Evolutionary conservation across 2,797 vertebrate genomes (phyloP).

Genomic region (Triplophysa yarkandensis): DNA sequence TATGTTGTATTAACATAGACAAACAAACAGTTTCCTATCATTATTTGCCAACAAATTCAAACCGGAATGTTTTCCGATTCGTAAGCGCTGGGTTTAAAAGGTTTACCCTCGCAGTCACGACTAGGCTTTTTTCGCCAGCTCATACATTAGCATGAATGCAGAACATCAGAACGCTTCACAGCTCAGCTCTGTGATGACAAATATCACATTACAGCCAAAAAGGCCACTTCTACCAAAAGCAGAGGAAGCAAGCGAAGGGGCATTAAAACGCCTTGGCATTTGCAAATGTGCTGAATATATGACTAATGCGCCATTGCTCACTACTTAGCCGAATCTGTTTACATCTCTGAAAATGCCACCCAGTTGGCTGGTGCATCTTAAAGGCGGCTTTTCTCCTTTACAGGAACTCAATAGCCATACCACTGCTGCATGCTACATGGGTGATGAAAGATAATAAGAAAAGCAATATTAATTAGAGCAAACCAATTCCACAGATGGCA

Average conservation of each 20-base stretch:
- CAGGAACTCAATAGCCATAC: slow-evolving; percentile 37
- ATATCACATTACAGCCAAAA: slow-evolving; percentile 45
- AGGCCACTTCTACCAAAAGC: slow-evolving; percentile 49
- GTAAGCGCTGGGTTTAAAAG: slow-evolving; percentile 43
- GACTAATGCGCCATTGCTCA: slow-evolving; percentile 38
- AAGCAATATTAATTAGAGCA: slow-evolving; percentile 51
- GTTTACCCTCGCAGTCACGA: slow-evolving; percentile 46
- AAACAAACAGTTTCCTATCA: slow-evolving; percentile 8
- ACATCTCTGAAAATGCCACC: slow-evolving; percentile 46
- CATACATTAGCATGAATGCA: slow-evolving; percentile 70
- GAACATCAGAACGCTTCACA: slow-evolving; percentile 70
- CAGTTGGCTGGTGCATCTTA: slow-evolving; percentile 23
- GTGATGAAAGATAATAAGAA: slow-evolving; percentile 54
- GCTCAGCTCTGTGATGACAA: slow-evolving; percentile 40
- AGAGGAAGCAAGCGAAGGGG: slow-evolving; percentile 37
- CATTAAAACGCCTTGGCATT: slow-evolving; percentile 38
- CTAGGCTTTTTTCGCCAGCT: slow-evolving; percentile 63
- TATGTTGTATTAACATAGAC: neutral
- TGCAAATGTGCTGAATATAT: slow-evolving; percentile 30
- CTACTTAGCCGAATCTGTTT: slow-evolving; percentile 35
- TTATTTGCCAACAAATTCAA: slow-evolving; percentile 35
- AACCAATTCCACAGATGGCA: slow-evolving; percentile 38
- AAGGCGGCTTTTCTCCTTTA: slow-evolving; percentile 4
- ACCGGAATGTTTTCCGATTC: slow-evolving; percentile 42
- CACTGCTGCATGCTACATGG: slow-evolving; percentile 16